These are phyloP conservation scores for Zoanthus sansibaricus DNA, from an alignment of 92 coral and sea anemone species.

Conservation along the genomic window DNA sequence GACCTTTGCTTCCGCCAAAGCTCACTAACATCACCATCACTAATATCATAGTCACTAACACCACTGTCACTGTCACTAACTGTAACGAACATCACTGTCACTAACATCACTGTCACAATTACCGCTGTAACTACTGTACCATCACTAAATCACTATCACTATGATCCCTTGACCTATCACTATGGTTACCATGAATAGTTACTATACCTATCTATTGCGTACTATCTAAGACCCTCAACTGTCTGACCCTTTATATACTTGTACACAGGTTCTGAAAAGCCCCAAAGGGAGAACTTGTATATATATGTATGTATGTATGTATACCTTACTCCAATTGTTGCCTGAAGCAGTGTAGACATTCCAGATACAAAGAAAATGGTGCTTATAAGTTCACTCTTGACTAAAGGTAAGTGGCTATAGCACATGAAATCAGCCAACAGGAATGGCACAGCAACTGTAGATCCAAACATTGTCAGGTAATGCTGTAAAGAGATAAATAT, in stretches of 20 bases:
- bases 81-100: not conserved
- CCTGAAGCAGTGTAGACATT: slow-evolving; percentile 59
- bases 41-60: slow-evolving; percentile 15
- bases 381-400: slow-evolving; percentile 63
- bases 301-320: no score
- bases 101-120: not conserved
- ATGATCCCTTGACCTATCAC: not conserved
- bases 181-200: not conserved
- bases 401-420: slow-evolving; percentile 49
- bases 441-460: slow-evolving; percentile 65
- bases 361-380: slow-evolving; percentile 71
- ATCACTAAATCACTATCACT: not conserved
- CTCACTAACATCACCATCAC: not conserved
- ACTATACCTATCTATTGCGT: no score
- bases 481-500: slow-evolving; percentile 40
- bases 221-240: no score
- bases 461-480: slow-evolving; percentile 67
- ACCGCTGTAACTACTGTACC: no score
- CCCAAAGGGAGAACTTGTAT: no score
- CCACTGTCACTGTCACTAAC: not conserved
- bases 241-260: no score
- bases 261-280: no score
- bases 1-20: no score
- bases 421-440: slow-evolving; percentile 53
- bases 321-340: slow-evolving; percentile 61